Evolutionary conservation across 2,888 invertebrate species (phyloP).

Genomic region (Tenthredo amoena): DNA sequence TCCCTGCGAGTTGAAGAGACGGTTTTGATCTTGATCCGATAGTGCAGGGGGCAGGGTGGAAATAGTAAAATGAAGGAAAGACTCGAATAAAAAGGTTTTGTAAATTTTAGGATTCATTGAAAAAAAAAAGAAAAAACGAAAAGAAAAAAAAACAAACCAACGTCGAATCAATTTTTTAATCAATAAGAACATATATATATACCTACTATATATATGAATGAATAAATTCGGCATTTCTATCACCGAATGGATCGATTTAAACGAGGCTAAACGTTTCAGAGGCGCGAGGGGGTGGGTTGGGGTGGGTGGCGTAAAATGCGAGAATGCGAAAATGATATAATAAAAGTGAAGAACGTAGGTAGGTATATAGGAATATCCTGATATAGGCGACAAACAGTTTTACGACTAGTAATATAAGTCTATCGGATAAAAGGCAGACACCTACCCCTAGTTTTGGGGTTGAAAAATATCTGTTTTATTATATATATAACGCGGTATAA

Average conservation of each 20-base stretch:
- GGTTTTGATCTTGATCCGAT: not conserved
- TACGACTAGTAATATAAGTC: not conserved
- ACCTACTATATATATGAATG: not conserved
- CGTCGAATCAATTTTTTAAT: not conserved
- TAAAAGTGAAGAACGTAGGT: not conserved
- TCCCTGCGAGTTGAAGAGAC: not conserved
- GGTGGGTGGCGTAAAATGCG: too few species aligned
- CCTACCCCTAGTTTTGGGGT: not conserved
- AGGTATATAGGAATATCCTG: not conserved
- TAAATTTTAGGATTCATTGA: not conserved
- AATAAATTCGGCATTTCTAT: not conserved
- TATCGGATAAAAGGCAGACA: not conserved
- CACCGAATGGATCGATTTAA: too few species aligned
- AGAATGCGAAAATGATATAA: not conserved
- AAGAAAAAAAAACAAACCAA: not conserved
- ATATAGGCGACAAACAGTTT: slow-evolving; percentile 3
- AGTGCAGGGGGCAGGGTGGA: not conserved
- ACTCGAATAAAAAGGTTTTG: not conserved
- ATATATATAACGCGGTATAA: not conserved
- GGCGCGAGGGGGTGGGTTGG: too few species aligned
- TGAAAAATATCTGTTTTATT: not conserved
- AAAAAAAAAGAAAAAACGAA: not conserved
- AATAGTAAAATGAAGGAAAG: not conserved
- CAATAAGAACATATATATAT: not conserved
- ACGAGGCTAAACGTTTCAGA: too few species aligned